Percentiles rank a stretch among this genome's conserved stretches.
Conservation (phyloP, 2,888 invertebrate genomes). For the Nysson spinosus region DNA sequence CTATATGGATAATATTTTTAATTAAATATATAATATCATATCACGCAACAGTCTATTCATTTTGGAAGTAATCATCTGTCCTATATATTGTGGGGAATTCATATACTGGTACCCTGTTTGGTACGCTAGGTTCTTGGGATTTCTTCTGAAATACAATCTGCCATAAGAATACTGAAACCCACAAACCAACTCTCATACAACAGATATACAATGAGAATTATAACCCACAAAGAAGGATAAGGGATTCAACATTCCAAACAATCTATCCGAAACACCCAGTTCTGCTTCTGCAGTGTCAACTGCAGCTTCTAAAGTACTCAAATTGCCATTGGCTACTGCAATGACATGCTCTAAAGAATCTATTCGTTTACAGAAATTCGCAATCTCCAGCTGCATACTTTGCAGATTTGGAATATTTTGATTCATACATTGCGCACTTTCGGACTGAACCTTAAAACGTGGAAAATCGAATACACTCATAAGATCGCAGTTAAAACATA, state of each 20-base stretch:
- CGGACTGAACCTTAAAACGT: conserved; percentile 67
- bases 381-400: conserved; percentile 64
- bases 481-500: background rate
- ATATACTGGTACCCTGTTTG: conserved; percentile 49
- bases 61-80: conserved; percentile 68
- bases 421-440: conserved; percentile 68
- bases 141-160: conserved; percentile 68
- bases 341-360: conserved; percentile 74
- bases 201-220: background rate
- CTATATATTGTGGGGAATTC: conserved; percentile 67
- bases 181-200: no score
- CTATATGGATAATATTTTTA: conserved; percentile 4
- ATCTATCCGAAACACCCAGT: conserved; percentile 70
- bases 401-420: conserved; percentile 68
- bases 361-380: conserved; percentile 68
- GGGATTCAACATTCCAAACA: conserved; percentile 74
- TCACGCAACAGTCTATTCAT: conserved; percentile 28
- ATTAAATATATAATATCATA: background rate
- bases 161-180: no score
- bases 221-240: conserved; percentile 73
- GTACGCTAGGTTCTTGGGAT: conserved; percentile 56
- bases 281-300: conserved; percentile 74
- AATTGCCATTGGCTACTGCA: conserved; percentile 68
- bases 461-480: conserved; percentile 1
- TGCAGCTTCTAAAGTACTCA: conserved; percentile 71